Conservation (phyloP, 2,113 vertebrate species). For the Carettochelys insculpta region DNA sequence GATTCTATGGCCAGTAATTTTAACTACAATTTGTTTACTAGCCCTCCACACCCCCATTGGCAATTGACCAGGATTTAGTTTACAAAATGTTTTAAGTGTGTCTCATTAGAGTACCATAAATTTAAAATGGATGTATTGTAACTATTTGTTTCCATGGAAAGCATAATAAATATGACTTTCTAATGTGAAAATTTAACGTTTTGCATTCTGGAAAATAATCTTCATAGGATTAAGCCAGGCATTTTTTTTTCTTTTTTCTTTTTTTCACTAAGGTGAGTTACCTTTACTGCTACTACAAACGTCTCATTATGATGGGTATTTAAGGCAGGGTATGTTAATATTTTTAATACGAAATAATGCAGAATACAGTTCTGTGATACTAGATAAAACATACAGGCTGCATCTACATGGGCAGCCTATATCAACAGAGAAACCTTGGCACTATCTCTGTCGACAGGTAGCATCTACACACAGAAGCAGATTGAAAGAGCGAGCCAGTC, state of each 20-base stretch:
- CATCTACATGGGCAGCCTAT: no score
- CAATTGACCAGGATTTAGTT: neutral
- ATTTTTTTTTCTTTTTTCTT: neutral
- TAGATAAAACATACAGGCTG: neutral
- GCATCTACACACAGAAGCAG: no score
- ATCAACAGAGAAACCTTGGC: no score
- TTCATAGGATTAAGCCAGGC: neutral
- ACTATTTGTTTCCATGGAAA: neutral
- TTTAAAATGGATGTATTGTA: neutral
- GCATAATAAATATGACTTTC: neutral
- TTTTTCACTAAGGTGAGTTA: neutral
- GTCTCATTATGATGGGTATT: neutral
- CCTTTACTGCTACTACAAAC: neutral
- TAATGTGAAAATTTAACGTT: neutral
- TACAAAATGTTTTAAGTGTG: neutral
- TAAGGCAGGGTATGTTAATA: neutral
- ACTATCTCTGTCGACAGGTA: no score
- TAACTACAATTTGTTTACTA: no score
- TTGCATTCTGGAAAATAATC: neutral
- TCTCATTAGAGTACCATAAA: neutral
- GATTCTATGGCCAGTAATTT: neutral
- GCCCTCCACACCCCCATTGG: neutral
- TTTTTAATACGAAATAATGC: neutral
- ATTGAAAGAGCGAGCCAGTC: no score
- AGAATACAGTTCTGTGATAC: neutral